These are phyloP conservation scores for Alectura lathami DNA, from an alignment of 2,113 vertebrate species.

Conservation along the genomic window DNA sequence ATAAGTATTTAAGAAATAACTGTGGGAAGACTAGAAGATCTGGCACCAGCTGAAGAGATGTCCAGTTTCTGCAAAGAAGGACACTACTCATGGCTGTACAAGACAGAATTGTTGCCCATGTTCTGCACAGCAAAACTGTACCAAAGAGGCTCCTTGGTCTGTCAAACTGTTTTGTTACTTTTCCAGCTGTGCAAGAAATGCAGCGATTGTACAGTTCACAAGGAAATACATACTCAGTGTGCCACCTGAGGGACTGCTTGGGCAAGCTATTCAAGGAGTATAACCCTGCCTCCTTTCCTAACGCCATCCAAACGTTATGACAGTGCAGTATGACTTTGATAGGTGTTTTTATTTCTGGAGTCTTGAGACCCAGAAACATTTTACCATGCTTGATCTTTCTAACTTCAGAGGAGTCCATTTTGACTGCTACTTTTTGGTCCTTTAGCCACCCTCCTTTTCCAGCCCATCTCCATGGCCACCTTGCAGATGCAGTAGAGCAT, in stretches of 20 bases:
- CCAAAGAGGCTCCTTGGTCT: neutral
- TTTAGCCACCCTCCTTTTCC: neutral
- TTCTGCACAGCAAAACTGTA: neutral
- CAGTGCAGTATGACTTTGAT: neutral
- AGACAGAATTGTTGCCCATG: neutral
- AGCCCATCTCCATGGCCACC: neutral
- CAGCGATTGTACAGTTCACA: neutral
- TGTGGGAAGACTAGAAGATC: neutral
- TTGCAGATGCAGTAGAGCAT: neutral
- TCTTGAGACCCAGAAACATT: neutral
- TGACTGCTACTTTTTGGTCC: neutral
- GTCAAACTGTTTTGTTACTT: neutral
- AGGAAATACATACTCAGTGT: neutral
- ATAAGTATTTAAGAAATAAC: neutral
- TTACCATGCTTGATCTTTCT: neutral
- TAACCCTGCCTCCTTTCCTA: neutral
- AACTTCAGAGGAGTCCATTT: neutral
- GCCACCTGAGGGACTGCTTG: neutral
- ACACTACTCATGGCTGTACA: rapidly evolving
- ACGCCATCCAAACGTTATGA: neutral
- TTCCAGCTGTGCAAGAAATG: neutral
- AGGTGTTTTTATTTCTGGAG: neutral
- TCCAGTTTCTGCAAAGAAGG: neutral
- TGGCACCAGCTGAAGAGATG: neutral
- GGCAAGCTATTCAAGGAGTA: neutral